Conservation (phyloP, 2,113 vertebrate genomes). For the Galbula dea region DNA sequence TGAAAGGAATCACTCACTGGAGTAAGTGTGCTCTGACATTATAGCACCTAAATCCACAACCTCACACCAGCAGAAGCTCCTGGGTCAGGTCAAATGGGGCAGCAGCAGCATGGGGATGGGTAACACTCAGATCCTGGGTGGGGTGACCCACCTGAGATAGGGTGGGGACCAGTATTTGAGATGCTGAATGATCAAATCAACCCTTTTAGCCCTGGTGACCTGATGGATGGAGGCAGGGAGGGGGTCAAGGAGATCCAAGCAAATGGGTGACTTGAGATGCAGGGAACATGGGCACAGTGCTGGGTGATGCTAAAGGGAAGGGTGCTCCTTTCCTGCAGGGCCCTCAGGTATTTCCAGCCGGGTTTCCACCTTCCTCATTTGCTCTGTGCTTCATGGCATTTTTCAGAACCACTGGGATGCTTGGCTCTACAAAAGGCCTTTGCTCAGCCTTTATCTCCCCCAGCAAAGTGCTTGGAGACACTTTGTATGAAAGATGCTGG, state of each 20-base stretch:
- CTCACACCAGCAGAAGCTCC: background rate
- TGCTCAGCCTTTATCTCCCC: background rate
- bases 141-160: background rate
- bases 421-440: background rate
- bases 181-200: background rate
- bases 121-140: background rate
- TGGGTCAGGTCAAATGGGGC: rapidly evolving
- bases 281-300: rapidly evolving
- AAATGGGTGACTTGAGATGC: background rate
- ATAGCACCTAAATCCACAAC: background rate
- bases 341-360: background rate
- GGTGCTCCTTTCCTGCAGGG: background rate
- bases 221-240: background rate
- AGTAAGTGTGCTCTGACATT: constrained; percentile 33
- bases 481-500: background rate
- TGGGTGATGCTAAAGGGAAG: background rate
- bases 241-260: background rate
- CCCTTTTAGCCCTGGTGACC: background rate
- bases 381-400: background rate
- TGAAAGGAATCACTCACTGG: constrained; percentile 68
- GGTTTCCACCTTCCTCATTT: rapidly evolving
- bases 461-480: background rate
- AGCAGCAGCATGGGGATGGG: rapidly evolving
- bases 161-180: rapidly evolving
- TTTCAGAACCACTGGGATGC: background rate